phyloP scores from a whole-genome alignment of 2,797 vertebrate genomes.

The Gymnopithys bicolor region DNA sequence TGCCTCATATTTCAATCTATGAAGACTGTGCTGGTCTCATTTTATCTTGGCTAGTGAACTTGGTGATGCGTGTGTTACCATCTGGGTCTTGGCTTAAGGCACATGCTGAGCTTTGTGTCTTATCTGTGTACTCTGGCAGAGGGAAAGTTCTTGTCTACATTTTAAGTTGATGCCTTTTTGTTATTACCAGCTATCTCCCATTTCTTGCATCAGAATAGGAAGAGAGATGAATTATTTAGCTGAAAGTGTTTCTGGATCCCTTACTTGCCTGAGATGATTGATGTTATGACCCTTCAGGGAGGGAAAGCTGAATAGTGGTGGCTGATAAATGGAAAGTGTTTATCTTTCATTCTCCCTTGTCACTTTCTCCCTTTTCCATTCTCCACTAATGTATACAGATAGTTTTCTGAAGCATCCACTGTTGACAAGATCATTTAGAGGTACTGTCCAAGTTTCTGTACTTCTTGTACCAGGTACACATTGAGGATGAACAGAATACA shows the following conservation, averaged over 20 bases:
- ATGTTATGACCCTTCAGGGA: fast-evolving
- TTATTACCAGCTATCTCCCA: neutral
- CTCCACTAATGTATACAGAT: neutral
- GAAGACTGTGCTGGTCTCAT: neutral
- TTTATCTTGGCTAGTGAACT: neutral
- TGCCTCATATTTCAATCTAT: neutral
- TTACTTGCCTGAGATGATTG: neutral
- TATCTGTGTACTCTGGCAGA: neutral
- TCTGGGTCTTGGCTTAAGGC: neutral
- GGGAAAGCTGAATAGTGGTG: neutral
- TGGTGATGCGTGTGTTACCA: neutral
- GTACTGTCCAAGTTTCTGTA: neutral
- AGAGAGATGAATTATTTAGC: constrained; percentile 18
- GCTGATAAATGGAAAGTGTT: neutral
- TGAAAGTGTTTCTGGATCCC: neutral
- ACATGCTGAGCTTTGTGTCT: neutral
- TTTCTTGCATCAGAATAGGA: constrained; percentile 5
- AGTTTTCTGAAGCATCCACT: neutral
- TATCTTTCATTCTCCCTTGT: neutral
- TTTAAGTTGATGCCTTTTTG: neutral
- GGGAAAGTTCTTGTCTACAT: neutral
- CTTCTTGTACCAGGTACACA: neutral
- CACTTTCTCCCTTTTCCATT: neutral
- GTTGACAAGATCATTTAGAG: neutral
- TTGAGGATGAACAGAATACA: neutral